Base-by-base conservation (phyloP, 2,797 vertebrate genomes). In the Apogon hyalosoma region DNA sequence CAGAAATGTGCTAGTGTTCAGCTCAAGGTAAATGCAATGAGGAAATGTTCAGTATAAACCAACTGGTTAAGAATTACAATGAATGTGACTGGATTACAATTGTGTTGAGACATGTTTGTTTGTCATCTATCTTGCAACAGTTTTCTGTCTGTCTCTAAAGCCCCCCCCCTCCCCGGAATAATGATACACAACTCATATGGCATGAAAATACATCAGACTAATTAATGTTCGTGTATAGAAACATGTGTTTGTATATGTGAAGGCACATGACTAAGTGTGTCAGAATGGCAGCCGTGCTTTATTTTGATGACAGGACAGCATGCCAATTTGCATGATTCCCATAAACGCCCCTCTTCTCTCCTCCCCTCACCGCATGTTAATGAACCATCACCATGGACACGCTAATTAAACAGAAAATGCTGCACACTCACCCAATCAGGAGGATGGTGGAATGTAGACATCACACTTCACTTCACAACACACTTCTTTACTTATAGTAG, bases 401-500 rank as follows among this genome's bases (percentile, higher is more conserved):
- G 41, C 76, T 83, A 63, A 73, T 86, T 80, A 84, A 92, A 83
- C 62, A 85, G 85, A 28, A 28, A 88, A 62, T 38, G 69, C 75
- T 49, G 47, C 57, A 73, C 66, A 90, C 91, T 93, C 77, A 91
- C 85, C 90, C 42, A 80, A 42, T 21, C 67, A 80, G 79, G 76
- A 83, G 84, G 75, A 60, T 85, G 51, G 79, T 18, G 62, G 73
- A 83, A 90, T 80, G 67, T 71, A 77, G 69, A 66, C 50, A 41
- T 45, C 57, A 41, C 55, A 24, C 24, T 43, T 28, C 24, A 28
- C 24, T 28, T 28, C 1, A 49, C 45, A 47, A 24, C 41, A 59
- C 50, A 62, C 58, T 28, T 28, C 24, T 6, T 28, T 28, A 28
- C 5, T 28, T 28, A 6, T 4, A 28, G 24, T 28, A 28, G 24